Conservation (phyloP, 1,140 invertebrate genomes). For the Spodoptera frugiperda region DNA sequence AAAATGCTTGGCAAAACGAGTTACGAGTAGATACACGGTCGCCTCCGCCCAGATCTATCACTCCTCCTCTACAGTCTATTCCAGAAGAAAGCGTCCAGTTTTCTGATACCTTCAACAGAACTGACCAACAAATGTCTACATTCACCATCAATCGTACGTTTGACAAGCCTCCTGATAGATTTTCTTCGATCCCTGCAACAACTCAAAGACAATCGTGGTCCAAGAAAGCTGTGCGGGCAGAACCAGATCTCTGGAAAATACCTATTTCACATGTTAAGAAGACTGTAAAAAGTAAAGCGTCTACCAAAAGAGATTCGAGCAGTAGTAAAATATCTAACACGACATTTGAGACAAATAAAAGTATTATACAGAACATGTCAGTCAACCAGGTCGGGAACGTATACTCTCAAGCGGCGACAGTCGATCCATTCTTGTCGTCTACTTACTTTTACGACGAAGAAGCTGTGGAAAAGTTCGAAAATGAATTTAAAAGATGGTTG, state of each 20-base stretch:
- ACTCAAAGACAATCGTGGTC: conserved; percentile 70
- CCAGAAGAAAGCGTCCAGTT: conserved; percentile 81
- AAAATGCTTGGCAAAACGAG: conserved; percentile 74
- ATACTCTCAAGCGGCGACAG: conserved; percentile 87
- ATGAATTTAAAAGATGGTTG: conserved; percentile 94
- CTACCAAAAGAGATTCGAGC: conserved; percentile 60
- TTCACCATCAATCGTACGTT: conserved; percentile 79
- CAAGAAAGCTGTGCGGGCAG: conserved; percentile 72
- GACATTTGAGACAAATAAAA: conserved; percentile 73
- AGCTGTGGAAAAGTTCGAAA: conserved; percentile 93
- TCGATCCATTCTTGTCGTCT: conserved; percentile 89
- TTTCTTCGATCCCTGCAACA: conserved; percentile 9
- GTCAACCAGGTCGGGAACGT: conserved; percentile 75
- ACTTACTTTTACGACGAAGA: conserved; percentile 92
- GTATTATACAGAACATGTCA: conserved; percentile 63
- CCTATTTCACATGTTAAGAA: conserved; percentile 64
- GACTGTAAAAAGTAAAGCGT: conserved; percentile 60
- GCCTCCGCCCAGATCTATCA: conserved; percentile 71
- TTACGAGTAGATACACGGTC: conserved; percentile 66
- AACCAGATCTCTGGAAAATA: conserved; percentile 77
- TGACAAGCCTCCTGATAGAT: conserved; percentile 59
- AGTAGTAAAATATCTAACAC: conserved; percentile 55
- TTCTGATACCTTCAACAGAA: conserved; percentile 71
- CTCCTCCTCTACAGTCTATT: conserved; percentile 80
- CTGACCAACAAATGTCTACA: conserved; percentile 66